These are phyloP conservation scores for Cryptomyrus ogoouensis DNA, from an alignment of 2,113 vertebrate species.

Conservation along the genomic window DNA sequence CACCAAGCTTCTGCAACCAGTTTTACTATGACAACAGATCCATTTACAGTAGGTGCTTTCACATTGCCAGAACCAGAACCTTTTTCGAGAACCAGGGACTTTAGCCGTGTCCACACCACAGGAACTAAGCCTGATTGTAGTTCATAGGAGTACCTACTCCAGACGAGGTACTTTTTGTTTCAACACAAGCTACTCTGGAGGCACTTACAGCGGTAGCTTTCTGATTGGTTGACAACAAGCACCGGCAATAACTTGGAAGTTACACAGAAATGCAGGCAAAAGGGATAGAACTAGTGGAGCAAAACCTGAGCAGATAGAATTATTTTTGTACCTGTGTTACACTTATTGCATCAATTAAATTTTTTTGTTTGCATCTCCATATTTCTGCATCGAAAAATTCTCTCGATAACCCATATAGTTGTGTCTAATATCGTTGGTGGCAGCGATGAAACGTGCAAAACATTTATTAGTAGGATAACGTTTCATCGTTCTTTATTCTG, in stretches of 20 bases:
- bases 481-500: too few relatives aligned
- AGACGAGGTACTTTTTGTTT: background rate
- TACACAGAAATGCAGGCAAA: background rate
- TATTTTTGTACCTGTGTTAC: background rate
- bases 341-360: background rate
- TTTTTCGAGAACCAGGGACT: background rate
- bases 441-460: background rate
- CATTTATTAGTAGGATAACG: background rate
- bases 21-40: background rate
- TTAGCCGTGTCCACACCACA: background rate
- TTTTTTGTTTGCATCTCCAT: background rate
- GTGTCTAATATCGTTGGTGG: background rate
- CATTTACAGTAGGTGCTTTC: background rate
- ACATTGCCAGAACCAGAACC: background rate
- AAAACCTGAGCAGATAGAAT: background rate
- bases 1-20: background rate
- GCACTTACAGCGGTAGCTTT: background rate
- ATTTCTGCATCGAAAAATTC: background rate
- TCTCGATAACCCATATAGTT: background rate
- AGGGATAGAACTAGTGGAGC: background rate
- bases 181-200: background rate
- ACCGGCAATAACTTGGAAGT: too few relatives aligned
- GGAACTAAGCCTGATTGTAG: background rate
- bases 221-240: too few relatives aligned
- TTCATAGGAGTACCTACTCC: background rate